Conservation (phyloP, 1,140 invertebrate genomes). For the Drosophila malerkotliana region DNA sequence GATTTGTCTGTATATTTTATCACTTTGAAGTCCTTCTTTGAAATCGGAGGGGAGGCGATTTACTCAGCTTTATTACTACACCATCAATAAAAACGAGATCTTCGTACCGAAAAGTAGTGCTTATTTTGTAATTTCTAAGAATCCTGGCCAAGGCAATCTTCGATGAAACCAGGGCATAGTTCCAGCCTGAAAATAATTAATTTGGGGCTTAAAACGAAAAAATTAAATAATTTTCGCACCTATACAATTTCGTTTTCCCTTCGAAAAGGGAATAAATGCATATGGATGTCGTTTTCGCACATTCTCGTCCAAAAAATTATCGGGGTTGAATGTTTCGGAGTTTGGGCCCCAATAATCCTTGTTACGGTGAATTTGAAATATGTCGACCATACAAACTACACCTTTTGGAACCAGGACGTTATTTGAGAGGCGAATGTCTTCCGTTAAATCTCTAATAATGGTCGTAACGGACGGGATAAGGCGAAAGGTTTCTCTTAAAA, state of each 20-base stretch:
- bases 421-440: constrained; percentile 49
- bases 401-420: constrained; percentile 45
- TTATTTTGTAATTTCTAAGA: constrained; percentile 59
- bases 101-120: constrained; percentile 55
- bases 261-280: constrained; percentile 66
- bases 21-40: constrained; percentile 11
- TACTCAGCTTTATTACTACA: constrained; percentile 38
- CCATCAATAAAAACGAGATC: constrained; percentile 54
- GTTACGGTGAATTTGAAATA: constrained; percentile 60
- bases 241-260: constrained; percentile 61
- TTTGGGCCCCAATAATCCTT: constrained; percentile 55
- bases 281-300: constrained; percentile 47
- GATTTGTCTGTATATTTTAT: too few species aligned
- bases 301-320: constrained; percentile 65
- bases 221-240: constrained; percentile 35
- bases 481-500: constrained; percentile 87
- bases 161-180: constrained; percentile 45
- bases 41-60: constrained; percentile 36
- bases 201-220: too few species aligned
- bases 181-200: constrained; percentile 48
- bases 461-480: constrained; percentile 60
- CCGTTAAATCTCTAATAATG: constrained; percentile 19
- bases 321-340: constrained; percentile 64
- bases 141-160: constrained; percentile 61
- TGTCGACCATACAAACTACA: constrained; percentile 36